phyloP scores from a whole-genome alignment of 2,888 invertebrate species.

The Caenorhabditis sp. region DNA sequence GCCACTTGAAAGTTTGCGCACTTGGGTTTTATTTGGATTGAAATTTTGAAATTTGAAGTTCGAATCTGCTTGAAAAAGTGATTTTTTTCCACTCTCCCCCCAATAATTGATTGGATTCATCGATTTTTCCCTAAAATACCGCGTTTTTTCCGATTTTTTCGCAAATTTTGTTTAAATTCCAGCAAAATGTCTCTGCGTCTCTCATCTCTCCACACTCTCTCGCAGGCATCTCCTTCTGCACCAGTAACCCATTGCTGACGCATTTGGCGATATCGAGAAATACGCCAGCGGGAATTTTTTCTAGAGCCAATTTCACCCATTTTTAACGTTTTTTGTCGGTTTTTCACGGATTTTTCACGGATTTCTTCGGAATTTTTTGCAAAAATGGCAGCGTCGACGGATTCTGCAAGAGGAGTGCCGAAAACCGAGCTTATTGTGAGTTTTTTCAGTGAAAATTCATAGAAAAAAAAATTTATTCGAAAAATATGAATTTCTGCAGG shows the following conservation, averaged over 20 bases:
- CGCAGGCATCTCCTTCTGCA: neutral
- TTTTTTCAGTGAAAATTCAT: neutral
- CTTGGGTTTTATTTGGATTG: neutral
- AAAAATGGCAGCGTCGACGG: constrained; percentile 30
- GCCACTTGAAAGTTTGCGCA: constrained; percentile 14
- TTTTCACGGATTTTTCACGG: constrained; percentile 17
- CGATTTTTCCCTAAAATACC: too few relatives aligned
- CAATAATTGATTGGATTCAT: too few relatives aligned
- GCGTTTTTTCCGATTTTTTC: neutral
- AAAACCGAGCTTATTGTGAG: constrained; percentile 59
- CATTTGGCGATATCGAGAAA: neutral
- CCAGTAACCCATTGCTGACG: neutral
- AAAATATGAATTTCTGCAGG: constrained; percentile 56
- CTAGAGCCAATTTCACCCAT: constrained; percentile 9
- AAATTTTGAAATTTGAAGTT: constrained; percentile 13
- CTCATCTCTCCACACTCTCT: neutral
- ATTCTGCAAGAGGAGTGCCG: constrained; percentile 57
- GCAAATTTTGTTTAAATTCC: neutral
- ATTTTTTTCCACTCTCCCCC: neutral
- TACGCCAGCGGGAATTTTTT: constrained; percentile 34
- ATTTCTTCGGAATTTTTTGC: neutral
- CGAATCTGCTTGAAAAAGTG: neutral
- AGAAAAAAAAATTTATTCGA: neutral
- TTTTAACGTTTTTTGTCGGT: constrained; percentile 1
- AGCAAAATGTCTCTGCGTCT: neutral